These are phyloP conservation scores for Phrynocephalus forsythii DNA, from an alignment of 2,797 vertebrate genomes.

Conservation along the genomic window DNA sequence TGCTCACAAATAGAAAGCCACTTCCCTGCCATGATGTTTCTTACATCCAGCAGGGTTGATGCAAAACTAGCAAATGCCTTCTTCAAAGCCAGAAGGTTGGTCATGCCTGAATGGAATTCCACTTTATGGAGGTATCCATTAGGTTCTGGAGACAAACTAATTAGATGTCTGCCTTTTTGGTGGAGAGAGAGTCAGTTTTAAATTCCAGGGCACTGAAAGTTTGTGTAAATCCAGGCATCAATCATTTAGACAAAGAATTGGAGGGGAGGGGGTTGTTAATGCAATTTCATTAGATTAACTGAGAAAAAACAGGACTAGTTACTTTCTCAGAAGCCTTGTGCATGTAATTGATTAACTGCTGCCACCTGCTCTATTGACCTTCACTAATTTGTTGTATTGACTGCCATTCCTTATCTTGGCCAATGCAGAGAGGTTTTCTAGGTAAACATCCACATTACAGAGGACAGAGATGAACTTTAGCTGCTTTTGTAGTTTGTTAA, in stretches of 20 bases:
- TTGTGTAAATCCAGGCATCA: conserved; percentile 71
- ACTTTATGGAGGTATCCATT: conserved; percentile 54
- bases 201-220: conserved; percentile 72
- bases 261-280: conserved; percentile 58
- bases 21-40: conserved; percentile 50
- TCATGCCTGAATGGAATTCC: conserved; percentile 61
- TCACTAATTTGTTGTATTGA: conserved; percentile 73
- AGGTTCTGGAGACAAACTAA: conserved; percentile 66
- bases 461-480: conserved; percentile 49
- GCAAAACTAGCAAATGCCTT: conserved; percentile 63
- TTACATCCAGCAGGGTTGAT: conserved; percentile 54
- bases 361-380: conserved; percentile 74
- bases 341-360: conserved; percentile 74
- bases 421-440: conserved; percentile 39
- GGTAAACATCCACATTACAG: conserved; percentile 67
- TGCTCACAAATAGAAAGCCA: conserved; percentile 53
- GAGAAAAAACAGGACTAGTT: conserved; percentile 74
- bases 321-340: conserved; percentile 64
- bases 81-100: conserved; percentile 57
- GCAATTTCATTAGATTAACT: conserved; percentile 78
- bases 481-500: conserved; percentile 50
- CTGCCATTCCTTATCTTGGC: conserved; percentile 73
- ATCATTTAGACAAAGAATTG: conserved; percentile 69
- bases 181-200: conserved; percentile 69
- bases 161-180: conserved; percentile 71